These are phyloP conservation scores for Hydractinia symbiolongicarpus DNA, from an alignment of 30 jellyfish, hydroid and myxozoan species.

Conservation along the genomic window DNA sequence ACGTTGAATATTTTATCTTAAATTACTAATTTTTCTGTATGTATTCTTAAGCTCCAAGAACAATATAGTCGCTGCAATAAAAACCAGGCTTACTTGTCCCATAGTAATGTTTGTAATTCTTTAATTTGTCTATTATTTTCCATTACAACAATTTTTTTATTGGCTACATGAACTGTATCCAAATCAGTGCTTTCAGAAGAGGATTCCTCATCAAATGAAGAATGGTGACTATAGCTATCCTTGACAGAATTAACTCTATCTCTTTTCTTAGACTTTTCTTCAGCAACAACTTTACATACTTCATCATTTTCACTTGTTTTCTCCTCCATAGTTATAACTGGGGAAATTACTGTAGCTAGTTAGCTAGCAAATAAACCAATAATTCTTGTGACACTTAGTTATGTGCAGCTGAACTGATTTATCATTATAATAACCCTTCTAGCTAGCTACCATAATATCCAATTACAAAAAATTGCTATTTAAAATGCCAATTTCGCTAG, in stretches of 20 bases:
- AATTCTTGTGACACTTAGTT: too few relatives aligned
- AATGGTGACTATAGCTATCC: not conserved
- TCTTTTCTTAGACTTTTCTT: not conserved
- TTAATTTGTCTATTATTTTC: constrained; percentile 68
- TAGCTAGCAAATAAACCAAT: too few relatives aligned
- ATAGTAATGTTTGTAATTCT: constrained; percentile 81
- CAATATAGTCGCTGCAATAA: not conserved
- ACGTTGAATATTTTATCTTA: too few relatives aligned
- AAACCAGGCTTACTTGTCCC: constrained; percentile 61
- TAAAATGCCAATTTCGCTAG: too few relatives aligned
- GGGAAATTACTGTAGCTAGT: too few relatives aligned
- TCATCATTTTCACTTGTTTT: not conserved
- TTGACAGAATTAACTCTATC: constrained; percentile 1
- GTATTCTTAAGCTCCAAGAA: not conserved
- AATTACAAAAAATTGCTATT: too few relatives aligned
- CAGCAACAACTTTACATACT: not conserved
- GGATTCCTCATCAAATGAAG: constrained; percentile 14
- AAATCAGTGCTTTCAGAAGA: constrained; percentile 11
- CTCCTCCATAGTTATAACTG: not conserved
- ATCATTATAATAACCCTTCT: too few relatives aligned
- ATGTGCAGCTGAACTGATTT: too few relatives aligned
- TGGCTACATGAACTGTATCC: not conserved
- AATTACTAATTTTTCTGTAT: too few relatives aligned
- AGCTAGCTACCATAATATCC: too few relatives aligned
- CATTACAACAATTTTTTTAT: constrained; percentile 24